phyloP scores from a whole-genome alignment of 1,140 invertebrate genomes.

The Drosophila pseudoananassae region DNA sequence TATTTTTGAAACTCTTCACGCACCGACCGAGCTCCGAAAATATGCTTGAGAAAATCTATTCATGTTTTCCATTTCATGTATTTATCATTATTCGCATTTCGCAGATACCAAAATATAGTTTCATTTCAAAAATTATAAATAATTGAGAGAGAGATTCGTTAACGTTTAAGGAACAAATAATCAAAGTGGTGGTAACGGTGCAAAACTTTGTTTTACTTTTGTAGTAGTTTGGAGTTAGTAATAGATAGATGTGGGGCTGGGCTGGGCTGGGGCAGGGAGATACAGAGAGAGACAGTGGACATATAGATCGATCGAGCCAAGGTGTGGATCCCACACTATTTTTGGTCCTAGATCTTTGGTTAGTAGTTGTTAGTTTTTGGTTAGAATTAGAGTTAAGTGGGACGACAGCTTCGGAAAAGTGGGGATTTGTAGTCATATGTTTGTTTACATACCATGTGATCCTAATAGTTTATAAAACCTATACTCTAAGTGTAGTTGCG shows the following conservation, averaged over 20 bases:
- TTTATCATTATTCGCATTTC: constrained; percentile 55
- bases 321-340: too few relatives aligned
- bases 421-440: constrained; percentile 4
- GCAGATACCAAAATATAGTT: constrained; percentile 23
- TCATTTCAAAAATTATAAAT: constrained; percentile 35
- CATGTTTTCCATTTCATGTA: constrained; percentile 62
- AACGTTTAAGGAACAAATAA: constrained; percentile 49
- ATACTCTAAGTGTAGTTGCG: constrained; percentile 99
- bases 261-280: constrained; percentile 40
- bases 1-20: constrained; percentile 44
- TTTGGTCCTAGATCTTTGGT: neutral
- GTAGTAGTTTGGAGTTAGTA: constrained; percentile 36
- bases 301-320: too few relatives aligned
- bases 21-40: constrained; percentile 82
- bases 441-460: constrained; percentile 90
- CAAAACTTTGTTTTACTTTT: constrained; percentile 64
- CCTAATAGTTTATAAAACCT: constrained; percentile 99
- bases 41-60: constrained; percentile 84
- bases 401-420: constrained; percentile 18
- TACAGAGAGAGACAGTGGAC: constrained; percentile 4
- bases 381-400: constrained; percentile 12
- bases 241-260: constrained; percentile 18
- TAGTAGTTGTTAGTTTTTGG: constrained; percentile 23
- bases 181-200: constrained; percentile 81
- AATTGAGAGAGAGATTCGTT: constrained; percentile 35